Base-by-base conservation (phyloP, 2,888 invertebrate genomes). In the Drosophila affinis region DNA sequence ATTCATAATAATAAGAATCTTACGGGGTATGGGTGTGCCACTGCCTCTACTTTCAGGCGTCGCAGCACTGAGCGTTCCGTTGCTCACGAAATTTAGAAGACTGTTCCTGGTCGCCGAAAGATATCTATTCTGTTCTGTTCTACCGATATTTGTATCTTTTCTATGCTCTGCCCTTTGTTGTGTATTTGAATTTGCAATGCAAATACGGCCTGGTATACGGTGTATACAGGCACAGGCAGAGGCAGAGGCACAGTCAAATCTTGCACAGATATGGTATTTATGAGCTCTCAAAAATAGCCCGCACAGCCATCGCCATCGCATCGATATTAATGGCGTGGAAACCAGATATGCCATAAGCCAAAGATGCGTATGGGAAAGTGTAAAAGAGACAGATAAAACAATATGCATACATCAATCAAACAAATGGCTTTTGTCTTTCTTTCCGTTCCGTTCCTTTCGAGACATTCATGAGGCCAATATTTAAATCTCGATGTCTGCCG, bases 141-240 rank as follows among this genome's bases (percentile, higher is more conserved):
- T 65, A 68, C 21, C 47, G 9, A 9, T 39, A 24, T n/a, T n/a
- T 39, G 39, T n/a, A 24, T 24, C 24, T 49, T n/a, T 29, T 10
- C n/a, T 21, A 21, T 24, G 53, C 55, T 17, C 53, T 24, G 63
- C 60, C 62, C 52, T 70, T 83, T 72, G 75, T 55, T 70, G 60
- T 44, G 47, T 44, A n/a, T 48, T 61, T 47, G 47, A 32, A 84
- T 83, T 84, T 75, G 88, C 76, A 88, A 72, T 84, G 87, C 73
- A 71, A 84, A 88, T 83, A 45, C 59, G 69, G 48, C n/a, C 7
- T 39, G 14, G 3, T n/a, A 10, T 34, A 34, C 72, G 34, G 29
- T 59, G 47, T 64, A 68, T 48, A 55, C 69, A 39, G 14, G 24
- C 24, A 21, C 3, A 21, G 21, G 3, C 21, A 21, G 21, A 27